Conservation (phyloP, 2,888 invertebrate species). For the Macroteleia sp. region DNA sequence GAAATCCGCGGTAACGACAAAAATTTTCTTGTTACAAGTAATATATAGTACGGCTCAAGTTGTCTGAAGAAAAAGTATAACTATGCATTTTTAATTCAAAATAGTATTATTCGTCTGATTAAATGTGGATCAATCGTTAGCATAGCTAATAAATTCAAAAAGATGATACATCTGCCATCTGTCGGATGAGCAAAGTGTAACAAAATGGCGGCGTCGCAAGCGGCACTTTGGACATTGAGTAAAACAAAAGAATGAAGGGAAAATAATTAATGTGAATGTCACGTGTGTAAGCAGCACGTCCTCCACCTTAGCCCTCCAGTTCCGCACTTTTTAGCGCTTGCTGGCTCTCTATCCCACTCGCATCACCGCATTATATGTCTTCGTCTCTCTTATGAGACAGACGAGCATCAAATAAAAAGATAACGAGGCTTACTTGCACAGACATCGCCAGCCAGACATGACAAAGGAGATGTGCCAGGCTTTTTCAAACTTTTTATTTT, state of each 20-base stretch:
- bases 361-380: constrained; percentile 37
- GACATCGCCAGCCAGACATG: constrained; percentile 68
- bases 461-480: constrained; percentile 68
- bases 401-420: constrained; percentile 67
- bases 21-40: constrained; percentile 33
- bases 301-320: constrained; percentile 62
- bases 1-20: constrained; percentile 32
- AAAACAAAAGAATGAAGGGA: constrained; percentile 71
- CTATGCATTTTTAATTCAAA: background rate
- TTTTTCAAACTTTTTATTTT: constrained; percentile 36
- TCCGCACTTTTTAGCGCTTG: constrained; percentile 44
- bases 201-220: constrained; percentile 44
- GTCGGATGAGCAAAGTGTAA: constrained; percentile 18
- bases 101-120: background rate
- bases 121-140: background rate
- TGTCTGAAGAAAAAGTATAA: background rate
- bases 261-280: constrained; percentile 81
- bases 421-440: constrained; percentile 74
- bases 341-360: constrained; percentile 18
- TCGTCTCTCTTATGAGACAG: constrained; percentile 52
- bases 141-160: constrained; percentile 7
- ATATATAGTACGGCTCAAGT: constrained; percentile 7
- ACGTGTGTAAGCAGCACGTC: constrained; percentile 70
- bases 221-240: constrained; percentile 33
- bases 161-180: background rate